phyloP scores from a whole-genome alignment of 1,140 invertebrate genomes.

The Papilio dardanus region DNA sequence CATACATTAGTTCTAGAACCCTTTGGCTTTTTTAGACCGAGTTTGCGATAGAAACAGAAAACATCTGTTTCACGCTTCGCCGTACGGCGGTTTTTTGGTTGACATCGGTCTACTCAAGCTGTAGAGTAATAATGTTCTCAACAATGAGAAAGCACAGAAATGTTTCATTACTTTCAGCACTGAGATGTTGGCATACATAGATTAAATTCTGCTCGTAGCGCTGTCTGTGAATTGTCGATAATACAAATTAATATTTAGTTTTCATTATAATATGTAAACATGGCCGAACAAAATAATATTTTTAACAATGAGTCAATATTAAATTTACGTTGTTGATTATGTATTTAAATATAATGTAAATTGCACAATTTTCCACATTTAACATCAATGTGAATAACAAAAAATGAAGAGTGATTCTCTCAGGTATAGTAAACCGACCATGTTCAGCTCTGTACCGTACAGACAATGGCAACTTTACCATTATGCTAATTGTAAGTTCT shows the following conservation, averaged over 20 bases:
- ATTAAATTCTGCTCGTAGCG: conserved; percentile 44
- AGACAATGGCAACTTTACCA: conserved; percentile 7
- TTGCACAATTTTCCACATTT: too few relatives aligned
- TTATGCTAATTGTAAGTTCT: conserved; percentile 13
- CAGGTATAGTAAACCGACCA: too few relatives aligned
- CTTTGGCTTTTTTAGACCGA: too few relatives aligned
- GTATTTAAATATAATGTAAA: too few relatives aligned
- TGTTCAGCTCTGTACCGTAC: too few relatives aligned
- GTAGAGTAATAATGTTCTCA: conserved; percentile 39
- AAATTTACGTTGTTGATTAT: neutral
- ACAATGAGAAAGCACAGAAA: conserved; percentile 45
- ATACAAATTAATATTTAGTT: conserved; percentile 55
- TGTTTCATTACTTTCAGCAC: conserved; percentile 32
- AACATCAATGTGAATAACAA: too few relatives aligned
- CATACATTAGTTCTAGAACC: too few relatives aligned
- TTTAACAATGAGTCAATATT: neutral
- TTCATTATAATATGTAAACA: conserved; percentile 50
- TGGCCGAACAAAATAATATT: neutral
- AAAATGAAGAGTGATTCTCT: too few relatives aligned
- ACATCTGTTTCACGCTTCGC: too few relatives aligned
- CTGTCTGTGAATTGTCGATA: conserved; percentile 51
- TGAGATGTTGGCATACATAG: conserved; percentile 43
- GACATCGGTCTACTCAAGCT: too few relatives aligned
- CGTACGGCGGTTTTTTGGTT: too few relatives aligned
- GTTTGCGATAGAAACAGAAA: too few relatives aligned